Evolutionary conservation across 2,113 vertebrate species (phyloP), one percentile per base, ranked within the genome.

Genomic region (Pheucticus melanocephalus): DNA sequence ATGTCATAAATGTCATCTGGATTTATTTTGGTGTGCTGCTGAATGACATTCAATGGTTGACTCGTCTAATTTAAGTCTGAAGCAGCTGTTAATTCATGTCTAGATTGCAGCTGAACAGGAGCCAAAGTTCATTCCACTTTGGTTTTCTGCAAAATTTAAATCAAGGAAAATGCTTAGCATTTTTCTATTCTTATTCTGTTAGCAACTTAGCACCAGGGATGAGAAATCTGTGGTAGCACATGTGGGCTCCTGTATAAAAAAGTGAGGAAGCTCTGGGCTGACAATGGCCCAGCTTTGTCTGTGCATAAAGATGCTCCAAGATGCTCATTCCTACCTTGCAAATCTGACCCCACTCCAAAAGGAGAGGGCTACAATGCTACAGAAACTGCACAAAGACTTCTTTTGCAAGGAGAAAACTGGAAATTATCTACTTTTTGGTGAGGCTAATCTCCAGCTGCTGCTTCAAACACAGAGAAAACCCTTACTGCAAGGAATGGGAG

Each of bases 31-130:
- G 77, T 92, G 88, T 81, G 86, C 89, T 92, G 77, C 69, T 94
- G 91, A 97, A 91, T 90, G 63, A 75, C 72, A 78, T 89, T 95
- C 92, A 94, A 39, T 82, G 72, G 61, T 69, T 95, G 95, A 91
- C 65, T 96, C 14, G 61, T 92, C 95, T 95, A 92, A 97, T 94
- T 94, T 93, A 90, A 93, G 90, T 95, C 90, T 92, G 88, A 92
- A 95, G 23, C 1, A 0, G 45, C 81, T 89, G 89, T 87, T 96
- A 96, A 94, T 95, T 95, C 86, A 61, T 45, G 80, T 69, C 95
- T 95, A 94, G 94, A 92, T 92, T 94, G 86, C 95, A 95, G 91
- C 91, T 96, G 92, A 97, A 92, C 86, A 92, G 80, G 44, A 97
- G 95, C 80, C 96, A 95, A 92, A 96, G 95, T 95, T 97, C 93